Percentiles rank a stretch among this genome's conserved stretches.
Evolutionary conservation across 2,797 vertebrate species (phyloP).

Genomic region (Neosalanx taihuensis): DNA sequence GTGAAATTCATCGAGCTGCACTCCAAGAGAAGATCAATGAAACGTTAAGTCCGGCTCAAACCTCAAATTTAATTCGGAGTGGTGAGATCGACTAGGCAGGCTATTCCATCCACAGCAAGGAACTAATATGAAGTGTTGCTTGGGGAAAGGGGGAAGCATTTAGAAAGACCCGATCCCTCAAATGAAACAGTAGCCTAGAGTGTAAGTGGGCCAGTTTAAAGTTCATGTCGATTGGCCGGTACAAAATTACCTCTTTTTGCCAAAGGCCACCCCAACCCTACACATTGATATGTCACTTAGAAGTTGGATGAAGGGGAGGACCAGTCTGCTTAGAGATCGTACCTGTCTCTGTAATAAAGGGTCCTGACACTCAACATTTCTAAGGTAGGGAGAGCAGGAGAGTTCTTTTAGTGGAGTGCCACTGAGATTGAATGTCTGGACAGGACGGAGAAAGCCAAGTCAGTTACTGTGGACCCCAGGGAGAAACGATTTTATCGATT

Average conservation of each 20-base stretch:
- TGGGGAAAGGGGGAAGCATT: conserved; percentile 24
- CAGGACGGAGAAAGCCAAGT: conserved; percentile 23
- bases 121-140: neutral
- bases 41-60: conserved; percentile 13
- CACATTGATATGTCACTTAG: conserved; percentile 35
- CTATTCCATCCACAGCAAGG: conserved; percentile 19
- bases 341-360: conserved; percentile 34
- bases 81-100: conserved; percentile 1
- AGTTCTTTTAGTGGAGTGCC: conserved; percentile 33
- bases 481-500: conserved; percentile 50
- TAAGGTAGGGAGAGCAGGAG: conserved; percentile 28
- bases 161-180: conserved; percentile 9
- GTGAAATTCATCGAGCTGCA: neutral
- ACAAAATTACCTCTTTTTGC: conserved; percentile 46
- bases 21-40: neutral
- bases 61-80: conserved; percentile 15
- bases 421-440: conserved; percentile 34
- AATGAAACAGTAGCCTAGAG: conserved; percentile 35
- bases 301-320: conserved; percentile 22
- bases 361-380: conserved; percentile 45
- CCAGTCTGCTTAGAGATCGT: conserved; percentile 15
- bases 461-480: conserved; percentile 35
- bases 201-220: conserved; percentile 48
- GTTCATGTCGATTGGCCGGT: conserved; percentile 50
- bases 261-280: conserved; percentile 22